phyloP scores from a whole-genome alignment of 2,888 invertebrate species.

The Meloe dianella region DNA sequence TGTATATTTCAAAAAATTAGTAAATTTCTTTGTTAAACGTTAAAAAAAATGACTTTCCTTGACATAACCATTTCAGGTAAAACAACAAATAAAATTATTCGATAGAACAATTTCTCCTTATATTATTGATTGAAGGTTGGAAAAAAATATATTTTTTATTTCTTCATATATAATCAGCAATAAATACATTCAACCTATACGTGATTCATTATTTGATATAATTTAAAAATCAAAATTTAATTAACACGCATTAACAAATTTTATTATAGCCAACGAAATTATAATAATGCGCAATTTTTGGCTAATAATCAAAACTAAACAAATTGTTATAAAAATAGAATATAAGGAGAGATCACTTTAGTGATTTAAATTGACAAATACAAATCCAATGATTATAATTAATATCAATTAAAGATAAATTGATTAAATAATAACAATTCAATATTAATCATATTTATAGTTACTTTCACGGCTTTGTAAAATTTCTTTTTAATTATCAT shows the following conservation, averaged over 20 bases:
- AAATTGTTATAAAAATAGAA: slow-evolving; percentile 5
- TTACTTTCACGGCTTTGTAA: slow-evolving; percentile 4
- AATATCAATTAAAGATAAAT: neutral
- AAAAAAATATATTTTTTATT: neutral
- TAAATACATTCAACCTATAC: neutral
- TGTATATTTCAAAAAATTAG: neutral
- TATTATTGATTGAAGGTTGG: neutral
- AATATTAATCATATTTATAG: neutral
- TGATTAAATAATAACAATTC: too few relatives aligned
- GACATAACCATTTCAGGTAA: slow-evolving; percentile 4
- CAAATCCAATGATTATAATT: neutral
- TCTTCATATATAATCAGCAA: neutral
- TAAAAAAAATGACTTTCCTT: neutral
- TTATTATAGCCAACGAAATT: neutral
- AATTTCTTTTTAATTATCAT: neutral
- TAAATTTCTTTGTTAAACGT: neutral
- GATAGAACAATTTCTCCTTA: neutral
- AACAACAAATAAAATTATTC: neutral
- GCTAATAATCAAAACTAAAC: neutral
- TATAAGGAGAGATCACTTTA: neutral
- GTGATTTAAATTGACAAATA: neutral
- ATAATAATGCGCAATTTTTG: slow-evolving; percentile 1
- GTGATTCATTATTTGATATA: neutral
- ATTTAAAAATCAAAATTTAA: neutral
- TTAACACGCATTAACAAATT: neutral